Base-by-base conservation (phyloP, 2,888 invertebrate species). In the Cheilosia soror region DNA sequence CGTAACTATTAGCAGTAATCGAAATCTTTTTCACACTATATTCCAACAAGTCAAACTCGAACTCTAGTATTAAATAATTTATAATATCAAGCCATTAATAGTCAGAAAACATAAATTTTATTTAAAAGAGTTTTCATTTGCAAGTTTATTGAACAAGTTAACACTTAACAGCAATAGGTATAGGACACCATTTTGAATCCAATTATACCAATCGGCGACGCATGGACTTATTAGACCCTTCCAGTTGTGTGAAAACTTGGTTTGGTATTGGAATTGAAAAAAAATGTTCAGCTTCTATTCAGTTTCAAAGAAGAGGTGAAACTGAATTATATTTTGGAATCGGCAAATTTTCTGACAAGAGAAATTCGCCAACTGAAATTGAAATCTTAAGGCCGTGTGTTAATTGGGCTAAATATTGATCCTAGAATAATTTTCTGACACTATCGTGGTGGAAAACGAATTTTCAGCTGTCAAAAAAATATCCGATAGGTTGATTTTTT, bases 141-240 rank as follows among this genome's bases (percentile, higher is more conserved):
- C 47, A 47, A 65, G 27, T 75, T 75, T 13, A 75, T 47, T 20
- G 65, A 57, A 53, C 58, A 33, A 51, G 53, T 25, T 27, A 60
- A 31, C 60, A 51, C 44, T 25, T 27, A 60, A 31, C 60, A 77
- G 66, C 68, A 77, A 53, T 68, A 31, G 44, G 42, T 68, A 53
- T 68, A 31, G 44, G 42, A 42, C 40, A 13, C 76, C 76, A 77
- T 77, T 68, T 77, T 77, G 76, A 60, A 60, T 77, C 68, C 60
- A 60, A 60, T 77, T 77, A 68, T 44, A 60, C 53, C 60, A 68
- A 58, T 66, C 33, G 40, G 5, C 47, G 44, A 40, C 49, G 66
- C 57, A 76, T 58, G 58, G 25, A 53, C 25, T 53, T 15, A 5
- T n/a, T 15, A 42, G 4, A 27, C 51, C 51, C 11, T 42, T 72